Evolutionary conservation across 2,888 invertebrate species (phyloP), one percentile per base, ranked within the genome.

Genomic region (Tipula lateralis): DNA sequence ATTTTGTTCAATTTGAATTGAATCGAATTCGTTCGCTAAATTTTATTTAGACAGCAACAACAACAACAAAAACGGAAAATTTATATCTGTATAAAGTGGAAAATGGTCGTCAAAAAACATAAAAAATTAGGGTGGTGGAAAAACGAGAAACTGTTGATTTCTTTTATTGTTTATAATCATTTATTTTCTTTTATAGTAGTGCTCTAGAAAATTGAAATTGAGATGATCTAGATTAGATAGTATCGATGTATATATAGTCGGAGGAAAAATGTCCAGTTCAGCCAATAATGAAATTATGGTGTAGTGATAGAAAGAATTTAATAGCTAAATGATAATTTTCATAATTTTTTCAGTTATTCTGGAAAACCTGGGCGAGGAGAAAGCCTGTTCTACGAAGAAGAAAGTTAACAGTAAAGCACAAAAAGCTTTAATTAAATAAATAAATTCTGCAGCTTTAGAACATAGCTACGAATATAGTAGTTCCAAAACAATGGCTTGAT

Each of bases 1-100:
- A 66, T 66, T 66, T 66, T 66, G 66, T 66, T 66, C 66, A 66
- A 66, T 66, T 66, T 66, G 66, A 66, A 66, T 66, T 66, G 66
- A 66, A 66, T 66, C 66, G 66, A 66, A 66, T 66, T 66, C 66
- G 66, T 24, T 66, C 66, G 66, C 66, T 66, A 24, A 66, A 66
- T 66, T 66, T 66, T 66, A 66, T 66, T 66, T 66, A 66, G 66
- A 66, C 66, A 66, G 66, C n/a, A 66, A 66, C 24, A 24, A 66
- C 9, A 66, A 66, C n/a, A 66, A 66, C 3, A 66, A 66, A 66
- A 66, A 66, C 66, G 66, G 24, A 66, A 66, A 19, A 24, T 66
- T 66, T 66, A 66, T 66, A 66, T 66, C 9, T 66, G 13, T 39
- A 24, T 24, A 66, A 66, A 66, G 66, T 66, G 66, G 66, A 66